These are phyloP conservation scores for Egretta garzetta DNA, from an alignment of 2,113 vertebrate genomes.

Conservation along the genomic window DNA sequence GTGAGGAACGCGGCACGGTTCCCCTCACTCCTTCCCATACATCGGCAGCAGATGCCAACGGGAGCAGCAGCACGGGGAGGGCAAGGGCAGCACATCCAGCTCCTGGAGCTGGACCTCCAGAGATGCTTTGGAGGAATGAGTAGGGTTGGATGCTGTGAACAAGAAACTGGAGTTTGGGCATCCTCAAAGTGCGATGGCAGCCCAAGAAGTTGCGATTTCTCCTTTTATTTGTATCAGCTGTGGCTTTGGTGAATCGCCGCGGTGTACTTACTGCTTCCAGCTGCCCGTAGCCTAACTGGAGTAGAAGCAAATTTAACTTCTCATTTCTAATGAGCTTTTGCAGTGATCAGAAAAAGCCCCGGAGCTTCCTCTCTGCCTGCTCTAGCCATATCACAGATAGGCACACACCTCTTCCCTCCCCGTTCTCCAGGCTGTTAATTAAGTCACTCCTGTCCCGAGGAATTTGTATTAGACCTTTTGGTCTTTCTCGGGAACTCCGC, in stretches of 20 bases:
- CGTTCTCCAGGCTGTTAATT: not conserved
- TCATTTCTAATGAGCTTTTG: not conserved
- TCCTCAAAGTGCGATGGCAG: not conserved
- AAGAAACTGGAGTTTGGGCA: not conserved
- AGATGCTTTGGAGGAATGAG: not conserved
- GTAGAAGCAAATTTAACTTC: not conserved
- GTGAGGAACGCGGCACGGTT: slow-evolving; percentile 47
- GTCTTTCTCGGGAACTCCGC: not conserved
- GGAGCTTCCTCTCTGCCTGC: not conserved
- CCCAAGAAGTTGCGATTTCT: not conserved
- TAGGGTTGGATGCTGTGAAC: not conserved
- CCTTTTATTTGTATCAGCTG: not conserved
- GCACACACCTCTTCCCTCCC: not conserved
- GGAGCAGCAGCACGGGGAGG: not conserved
- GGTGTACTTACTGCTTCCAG: not conserved
- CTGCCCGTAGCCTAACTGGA: not conserved
- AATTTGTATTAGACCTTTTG: not conserved
- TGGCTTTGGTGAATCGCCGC: rapidly evolving
- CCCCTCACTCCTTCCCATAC: not conserved
- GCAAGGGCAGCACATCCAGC: not conserved
- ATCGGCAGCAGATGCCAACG: not conserved
- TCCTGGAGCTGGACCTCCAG: not conserved
- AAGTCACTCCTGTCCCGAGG: not conserved
- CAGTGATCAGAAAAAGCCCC: not conserved
- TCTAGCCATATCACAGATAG: not conserved